Evolutionary conservation across 92 coral and sea anemone genomes (phyloP).

Genomic region (Porites divaricata): DNA sequence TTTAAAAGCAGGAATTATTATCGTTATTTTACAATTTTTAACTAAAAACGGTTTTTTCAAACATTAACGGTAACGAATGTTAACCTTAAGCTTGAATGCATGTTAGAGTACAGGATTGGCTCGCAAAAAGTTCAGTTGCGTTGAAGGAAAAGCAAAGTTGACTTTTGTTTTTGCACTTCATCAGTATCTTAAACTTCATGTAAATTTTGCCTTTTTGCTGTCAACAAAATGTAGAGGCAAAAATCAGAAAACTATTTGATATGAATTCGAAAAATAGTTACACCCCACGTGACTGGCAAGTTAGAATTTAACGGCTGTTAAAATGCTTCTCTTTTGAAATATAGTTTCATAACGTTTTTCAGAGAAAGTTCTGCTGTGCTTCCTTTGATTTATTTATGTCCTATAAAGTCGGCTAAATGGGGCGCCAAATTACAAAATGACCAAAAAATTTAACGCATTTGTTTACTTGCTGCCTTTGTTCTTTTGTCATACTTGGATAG

Average conservation of each 20-base stretch:
- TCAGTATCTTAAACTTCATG: not conserved
- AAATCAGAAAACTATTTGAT: not conserved
- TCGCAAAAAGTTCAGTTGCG: not conserved
- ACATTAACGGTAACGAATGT: not conserved
- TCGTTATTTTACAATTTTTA: not conserved
- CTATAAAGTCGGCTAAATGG: not conserved
- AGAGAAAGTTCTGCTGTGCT: not conserved
- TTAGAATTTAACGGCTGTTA: too few relatives aligned
- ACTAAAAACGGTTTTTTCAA: slow-evolving; percentile 1
- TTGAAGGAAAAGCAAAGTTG: not conserved
- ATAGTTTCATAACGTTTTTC: too few relatives aligned
- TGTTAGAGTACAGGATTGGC: not conserved
- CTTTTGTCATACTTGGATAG: not conserved
- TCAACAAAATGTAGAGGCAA: not conserved
- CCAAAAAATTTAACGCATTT: not conserved
- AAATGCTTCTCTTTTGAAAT: too few relatives aligned
- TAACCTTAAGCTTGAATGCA: not conserved
- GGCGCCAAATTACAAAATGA: not conserved
- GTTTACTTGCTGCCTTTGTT: not conserved
- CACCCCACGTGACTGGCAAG: not conserved
- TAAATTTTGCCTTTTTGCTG: not conserved
- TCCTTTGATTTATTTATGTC: not conserved
- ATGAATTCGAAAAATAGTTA: not conserved
- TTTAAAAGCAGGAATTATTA: not conserved
- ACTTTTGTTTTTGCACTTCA: not conserved